These are phyloP conservation scores for Drosophila nebulosa DNA, from an alignment of 1,140 invertebrate genomes.

Conservation along the genomic window DNA sequence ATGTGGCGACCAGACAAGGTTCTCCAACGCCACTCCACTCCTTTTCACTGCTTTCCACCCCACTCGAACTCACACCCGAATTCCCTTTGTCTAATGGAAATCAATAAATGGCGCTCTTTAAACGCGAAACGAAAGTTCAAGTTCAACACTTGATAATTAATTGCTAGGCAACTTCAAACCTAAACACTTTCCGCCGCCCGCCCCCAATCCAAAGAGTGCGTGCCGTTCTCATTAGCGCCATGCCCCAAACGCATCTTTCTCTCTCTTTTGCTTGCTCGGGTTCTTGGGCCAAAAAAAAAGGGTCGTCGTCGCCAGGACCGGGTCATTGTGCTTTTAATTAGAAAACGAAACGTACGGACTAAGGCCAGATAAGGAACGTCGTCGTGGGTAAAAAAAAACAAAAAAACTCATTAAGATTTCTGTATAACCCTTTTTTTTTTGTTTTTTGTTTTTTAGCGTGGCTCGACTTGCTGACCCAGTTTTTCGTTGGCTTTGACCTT, in stretches of 20 bases:
- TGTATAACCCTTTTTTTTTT: conserved; percentile 46
- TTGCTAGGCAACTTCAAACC: conserved; percentile 25
- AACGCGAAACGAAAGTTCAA: conserved; percentile 56
- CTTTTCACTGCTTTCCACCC: too few species aligned
- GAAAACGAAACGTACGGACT: conserved; percentile 30
- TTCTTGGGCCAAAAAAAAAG: conserved; percentile 21
- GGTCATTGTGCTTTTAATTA: conserved; percentile 78
- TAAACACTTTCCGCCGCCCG: background rate
- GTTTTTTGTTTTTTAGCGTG: background rate
- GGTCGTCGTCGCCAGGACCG: conserved; percentile 30
- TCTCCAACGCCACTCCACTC: background rate
- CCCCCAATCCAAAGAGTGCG: conserved; percentile 32
- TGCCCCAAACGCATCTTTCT: background rate
- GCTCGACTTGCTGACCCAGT: conserved; percentile 60
- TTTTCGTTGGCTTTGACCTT: conserved; percentile 37
- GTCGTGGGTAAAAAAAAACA: conserved; percentile 16
- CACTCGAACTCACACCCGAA: background rate
- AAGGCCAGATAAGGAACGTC: conserved; percentile 4
- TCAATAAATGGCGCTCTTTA: conserved; percentile 52
- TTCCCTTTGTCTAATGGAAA: conserved; percentile 21
- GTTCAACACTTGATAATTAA: conserved; percentile 78
- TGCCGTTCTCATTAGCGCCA: conserved; percentile 52
- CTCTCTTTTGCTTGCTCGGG: background rate
- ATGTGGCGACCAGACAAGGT: conserved; percentile 63
- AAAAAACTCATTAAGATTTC: conserved; percentile 72